Conservation (phyloP, 2,797 vertebrate species). For the Loriculus beryllinus region DNA sequence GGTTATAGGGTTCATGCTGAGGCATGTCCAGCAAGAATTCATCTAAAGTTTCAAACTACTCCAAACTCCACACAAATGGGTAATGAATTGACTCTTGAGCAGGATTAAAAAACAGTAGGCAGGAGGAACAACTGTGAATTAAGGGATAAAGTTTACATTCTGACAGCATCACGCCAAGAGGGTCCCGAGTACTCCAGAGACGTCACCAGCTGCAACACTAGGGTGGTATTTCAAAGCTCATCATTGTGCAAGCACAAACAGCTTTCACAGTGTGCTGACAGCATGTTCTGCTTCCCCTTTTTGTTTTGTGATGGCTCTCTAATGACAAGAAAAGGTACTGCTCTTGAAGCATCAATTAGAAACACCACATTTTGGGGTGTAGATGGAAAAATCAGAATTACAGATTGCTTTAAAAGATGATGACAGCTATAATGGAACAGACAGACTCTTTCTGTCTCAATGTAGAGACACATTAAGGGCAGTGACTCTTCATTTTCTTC, state of each 20-base stretch:
- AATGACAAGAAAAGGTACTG: background rate
- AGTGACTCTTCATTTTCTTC: background rate
- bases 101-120: accelerated
- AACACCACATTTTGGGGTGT: background rate
- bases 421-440: background rate
- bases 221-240: background rate
- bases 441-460: background rate
- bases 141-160: background rate
- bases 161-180: background rate
- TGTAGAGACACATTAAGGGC: accelerated
- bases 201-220: accelerated
- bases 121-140: background rate
- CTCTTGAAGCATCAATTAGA: background rate
- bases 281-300: background rate
- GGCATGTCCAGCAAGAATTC: background rate
- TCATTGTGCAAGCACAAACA: accelerated
- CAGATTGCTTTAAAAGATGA: background rate
- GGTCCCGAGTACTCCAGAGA: accelerated
- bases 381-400: background rate
- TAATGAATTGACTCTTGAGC: background rate
- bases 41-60: background rate
- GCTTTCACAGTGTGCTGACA: background rate
- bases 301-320: background rate
- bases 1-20: background rate
- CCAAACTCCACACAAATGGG: background rate